These are phyloP conservation scores for Drosophila aff. DNA, from an alignment of 1,140 invertebrate genomes.

Conservation along the genomic window DNA sequence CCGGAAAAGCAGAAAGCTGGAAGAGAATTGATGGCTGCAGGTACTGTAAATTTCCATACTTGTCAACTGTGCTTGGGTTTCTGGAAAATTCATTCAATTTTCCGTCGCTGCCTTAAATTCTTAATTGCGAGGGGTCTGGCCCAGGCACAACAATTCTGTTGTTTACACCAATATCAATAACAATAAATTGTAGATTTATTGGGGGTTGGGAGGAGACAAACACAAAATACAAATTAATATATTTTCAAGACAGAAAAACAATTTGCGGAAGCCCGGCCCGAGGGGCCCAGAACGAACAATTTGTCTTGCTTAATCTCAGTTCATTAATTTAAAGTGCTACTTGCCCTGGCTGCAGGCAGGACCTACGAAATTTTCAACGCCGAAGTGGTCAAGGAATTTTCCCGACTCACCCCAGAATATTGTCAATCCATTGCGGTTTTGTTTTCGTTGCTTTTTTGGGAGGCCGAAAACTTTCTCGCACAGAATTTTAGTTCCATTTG, in stretches of 20 bases:
- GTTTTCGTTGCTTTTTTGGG: slow-evolving; percentile 22
- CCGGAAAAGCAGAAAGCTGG: slow-evolving; percentile 2
- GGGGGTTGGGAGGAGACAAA: slow-evolving; percentile 30
- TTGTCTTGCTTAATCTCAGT: slow-evolving; percentile 83
- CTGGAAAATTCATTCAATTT: slow-evolving; percentile 49
- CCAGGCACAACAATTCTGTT: slow-evolving; percentile 29
- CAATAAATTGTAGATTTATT: slow-evolving; percentile 80
- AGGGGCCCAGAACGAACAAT: slow-evolving; percentile 53
- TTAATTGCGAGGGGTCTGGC: slow-evolving; percentile 52
- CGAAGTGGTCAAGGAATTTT: slow-evolving; percentile 36
- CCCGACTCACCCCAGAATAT: slow-evolving; percentile 4
- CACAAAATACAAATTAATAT: slow-evolving; percentile 66
- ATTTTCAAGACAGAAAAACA: slow-evolving; percentile 66
- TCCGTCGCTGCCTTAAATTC: slow-evolving; percentile 55
- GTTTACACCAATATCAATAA: slow-evolving; percentile 79
- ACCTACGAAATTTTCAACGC: slow-evolving; percentile 15
- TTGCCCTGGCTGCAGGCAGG: slow-evolving; percentile 41
- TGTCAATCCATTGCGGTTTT: slow-evolving; percentile 63
- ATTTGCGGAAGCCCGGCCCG: slow-evolving; percentile 51
- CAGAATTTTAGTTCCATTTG: slow-evolving; percentile 65
- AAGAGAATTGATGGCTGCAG: slow-evolving; percentile 32
- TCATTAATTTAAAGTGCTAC: slow-evolving; percentile 84
- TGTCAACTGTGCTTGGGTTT: slow-evolving; percentile 54
- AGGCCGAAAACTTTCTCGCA: slow-evolving; percentile 15
- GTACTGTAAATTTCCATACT: slow-evolving; percentile 48